Base-by-base conservation (phyloP, 1,140 invertebrate species). In the Vanessa tameamea region DNA sequence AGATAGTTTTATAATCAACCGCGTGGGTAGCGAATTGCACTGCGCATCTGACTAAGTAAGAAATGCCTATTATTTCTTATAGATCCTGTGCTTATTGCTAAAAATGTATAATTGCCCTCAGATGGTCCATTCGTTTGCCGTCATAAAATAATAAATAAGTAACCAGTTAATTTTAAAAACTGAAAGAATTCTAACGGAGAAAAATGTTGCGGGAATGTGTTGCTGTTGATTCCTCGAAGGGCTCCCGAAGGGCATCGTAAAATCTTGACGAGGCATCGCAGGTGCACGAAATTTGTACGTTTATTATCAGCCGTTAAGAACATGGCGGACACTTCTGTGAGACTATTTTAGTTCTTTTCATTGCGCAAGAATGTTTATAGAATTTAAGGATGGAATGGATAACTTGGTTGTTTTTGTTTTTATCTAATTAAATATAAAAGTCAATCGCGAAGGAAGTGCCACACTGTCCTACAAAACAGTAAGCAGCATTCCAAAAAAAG, bases 271-370 rank as follows among this genome's bases (percentile, higher is more conserved):
- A 43, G 37, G 37, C 15, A 15, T 53, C 7, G 50, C 16, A 16
- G 50, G 50, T 53, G 50, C 50, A n/a, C 50, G 50, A 53, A 53
- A 53, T 53, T 53, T 53, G 50, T 16, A 43, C 50, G 15, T 53
- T 53, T 53, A 51, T 53, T 53, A 53, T 53, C 50, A 20, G 50
- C 50, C 7, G 50, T 53, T 53, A 53, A 53, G 50, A 53, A 53
- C 20, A 53, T n/a, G 15, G 50, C 13, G 13, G 12, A 53, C 50
- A 16, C 7, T n/a, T 16, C n/a, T 53, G n/a, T 53, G n/a, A n/a
- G 15, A n/a, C 0, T 7, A 12, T 16, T 53, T 16, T 16, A 7
- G 4, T 20, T 53, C 15, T 16, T 53, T 53, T 15, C 50, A 53
- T 53, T 53, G 15, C 2, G 50, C 14, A 16, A 53, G 2, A 16